phyloP scores from a whole-genome alignment of 2,797 vertebrate species.

The Chelon labrosus region DNA sequence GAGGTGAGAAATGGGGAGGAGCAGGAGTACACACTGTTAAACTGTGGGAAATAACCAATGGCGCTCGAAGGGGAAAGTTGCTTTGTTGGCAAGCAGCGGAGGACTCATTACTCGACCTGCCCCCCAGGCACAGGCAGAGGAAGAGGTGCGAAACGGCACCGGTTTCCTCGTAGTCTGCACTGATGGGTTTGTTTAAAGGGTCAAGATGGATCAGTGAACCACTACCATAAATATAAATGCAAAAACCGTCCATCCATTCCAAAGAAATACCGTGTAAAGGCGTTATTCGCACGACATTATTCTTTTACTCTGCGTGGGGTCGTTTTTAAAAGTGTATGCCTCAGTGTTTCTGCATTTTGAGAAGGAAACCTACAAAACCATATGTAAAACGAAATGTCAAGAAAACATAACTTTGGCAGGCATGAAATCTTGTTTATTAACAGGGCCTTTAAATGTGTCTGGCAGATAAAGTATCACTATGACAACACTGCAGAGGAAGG shows the following conservation, averaged over 20 bases:
- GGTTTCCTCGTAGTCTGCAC: constrained; percentile 32
- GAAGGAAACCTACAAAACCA: constrained; percentile 2
- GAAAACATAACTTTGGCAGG: not conserved
- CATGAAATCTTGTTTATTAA: not conserved
- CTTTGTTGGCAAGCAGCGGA: constrained; percentile 78
- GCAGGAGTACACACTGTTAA: constrained; percentile 71
- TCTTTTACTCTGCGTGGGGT: constrained; percentile 2
- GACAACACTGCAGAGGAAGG: constrained; percentile 5
- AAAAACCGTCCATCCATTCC: constrained; percentile 47
- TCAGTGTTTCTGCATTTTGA: not conserved
- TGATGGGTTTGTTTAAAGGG: constrained; percentile 78
- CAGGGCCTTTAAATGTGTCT: not conserved
- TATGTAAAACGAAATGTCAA: not conserved
- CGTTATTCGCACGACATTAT: constrained; percentile 14
- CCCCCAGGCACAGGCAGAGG: constrained; percentile 52
- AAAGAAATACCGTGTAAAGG: constrained; percentile 40
- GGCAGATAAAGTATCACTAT: not conserved
- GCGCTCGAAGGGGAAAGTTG: constrained; percentile 75
- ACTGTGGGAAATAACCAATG: constrained; percentile 79
- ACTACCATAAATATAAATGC: constrained; percentile 63
- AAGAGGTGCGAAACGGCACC: constrained; percentile 62
- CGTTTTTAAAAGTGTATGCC: constrained; percentile 28
- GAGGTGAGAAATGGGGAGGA: constrained; percentile 87
- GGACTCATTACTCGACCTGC: constrained; percentile 74
- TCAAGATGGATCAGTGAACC: constrained; percentile 64